phyloP scores from a whole-genome alignment of 2,888 invertebrate genomes.

The Augiades crinisus region DNA sequence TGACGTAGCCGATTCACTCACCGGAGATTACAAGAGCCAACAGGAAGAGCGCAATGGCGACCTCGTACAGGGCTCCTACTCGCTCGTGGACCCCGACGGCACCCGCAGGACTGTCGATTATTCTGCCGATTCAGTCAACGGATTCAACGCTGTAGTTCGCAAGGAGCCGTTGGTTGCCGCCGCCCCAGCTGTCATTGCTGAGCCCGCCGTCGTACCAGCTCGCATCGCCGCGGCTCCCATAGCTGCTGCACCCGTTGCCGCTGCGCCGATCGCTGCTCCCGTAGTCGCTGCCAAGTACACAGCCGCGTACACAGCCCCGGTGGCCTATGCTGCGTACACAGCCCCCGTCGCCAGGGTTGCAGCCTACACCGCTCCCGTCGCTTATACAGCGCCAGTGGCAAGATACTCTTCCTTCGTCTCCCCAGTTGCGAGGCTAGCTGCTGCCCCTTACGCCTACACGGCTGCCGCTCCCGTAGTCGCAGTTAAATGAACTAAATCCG shows the following conservation, averaged over 20 bases:
- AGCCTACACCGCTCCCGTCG: conserved; percentile 41
- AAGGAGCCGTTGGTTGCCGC: conserved; percentile 55
- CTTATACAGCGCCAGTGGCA: conserved; percentile 49
- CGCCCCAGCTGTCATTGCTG: conserved; percentile 43
- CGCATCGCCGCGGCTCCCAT: conserved; percentile 43
- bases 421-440: conserved; percentile 35
- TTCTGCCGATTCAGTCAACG: conserved; percentile 60
- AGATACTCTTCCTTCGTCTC: conserved; percentile 36
- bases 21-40: conserved; percentile 68
- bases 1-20: conserved; percentile 60
- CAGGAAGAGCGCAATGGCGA: conserved; percentile 76
- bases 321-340: conserved; percentile 41
- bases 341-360: conserved; percentile 40
- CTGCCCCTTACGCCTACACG: conserved; percentile 41
- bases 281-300: conserved; percentile 41
- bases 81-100: conserved; percentile 61
- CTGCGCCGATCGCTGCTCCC: conserved; percentile 24
- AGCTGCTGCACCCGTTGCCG: conserved; percentile 37
- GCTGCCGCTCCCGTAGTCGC: conserved; percentile 54
- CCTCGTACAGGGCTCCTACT: conserved; percentile 68
- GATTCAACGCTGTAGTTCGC: conserved; percentile 66
- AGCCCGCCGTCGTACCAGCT: conserved; percentile 44
- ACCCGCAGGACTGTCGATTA: conserved; percentile 66
- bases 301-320: conserved; percentile 47
- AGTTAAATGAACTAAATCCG: conserved; percentile 40